Evolutionary conservation across 2,113 vertebrate genomes (phyloP), one percentile per base, ranked within the genome.

Genomic region (Microcebus griseorufus): DNA sequence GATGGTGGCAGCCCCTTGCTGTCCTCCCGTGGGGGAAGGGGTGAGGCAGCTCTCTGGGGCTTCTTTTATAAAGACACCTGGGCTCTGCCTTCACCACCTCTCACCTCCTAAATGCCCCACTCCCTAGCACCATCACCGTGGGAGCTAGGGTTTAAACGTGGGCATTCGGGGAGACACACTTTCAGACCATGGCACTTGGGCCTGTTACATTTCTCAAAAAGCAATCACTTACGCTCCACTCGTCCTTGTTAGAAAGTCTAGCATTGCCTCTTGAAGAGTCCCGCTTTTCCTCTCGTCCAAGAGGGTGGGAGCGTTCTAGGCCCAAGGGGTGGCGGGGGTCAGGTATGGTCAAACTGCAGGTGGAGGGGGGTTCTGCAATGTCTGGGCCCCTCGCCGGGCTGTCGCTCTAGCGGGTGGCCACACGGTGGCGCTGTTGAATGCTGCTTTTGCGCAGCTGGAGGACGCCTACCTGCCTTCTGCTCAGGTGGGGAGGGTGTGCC

Each of bases 331-430:
- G 51, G 51, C 0, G 22, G 22, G 4, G 51, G 58, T 42, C 75
- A 20, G 65, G 45, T 58, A 29, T 53, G 34, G 7, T 39, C 51
- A 27, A 14, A 3, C 4, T 1, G 23, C 51, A 16, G 69, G 67
- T 20, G 39, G 75, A 29, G 53, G n/a, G n/a, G n/a, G 16, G 17
- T 27, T 2, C 39, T 42, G 22, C 7, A 34, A n/a, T 51, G 82
- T 48, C 5, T 23, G 42, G 10, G 20, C 32, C 0, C 3, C 1
- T 16, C 0, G 0, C 22, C 1, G 23, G 11, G 34, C 76, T 81
- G 22, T 13, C 37, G 82, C 1, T 14, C 67, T 0, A 0, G 32
- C 17, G 0, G 6, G 27, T n/a, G 65, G 55, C 92, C 92, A 86
- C 87, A 60, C 2, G 48, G 60, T 34, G 81, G 39, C 67, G 16